Conservation (phyloP, 2,113 vertebrate species). For the Echinops telfairi region DNA sequence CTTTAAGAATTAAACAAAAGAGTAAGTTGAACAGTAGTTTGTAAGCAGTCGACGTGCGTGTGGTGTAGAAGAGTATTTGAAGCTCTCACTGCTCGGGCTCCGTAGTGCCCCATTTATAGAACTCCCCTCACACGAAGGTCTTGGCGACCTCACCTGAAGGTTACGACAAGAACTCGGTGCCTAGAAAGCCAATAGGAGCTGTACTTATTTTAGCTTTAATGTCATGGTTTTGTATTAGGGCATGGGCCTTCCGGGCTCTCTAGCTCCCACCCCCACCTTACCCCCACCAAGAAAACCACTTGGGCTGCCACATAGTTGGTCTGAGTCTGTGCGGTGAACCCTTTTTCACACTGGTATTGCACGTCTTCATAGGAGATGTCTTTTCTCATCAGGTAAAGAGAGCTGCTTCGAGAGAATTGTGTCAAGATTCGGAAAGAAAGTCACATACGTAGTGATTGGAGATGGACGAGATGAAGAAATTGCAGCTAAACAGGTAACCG, state of each 20-base stretch:
- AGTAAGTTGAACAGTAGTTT: constrained; percentile 7
- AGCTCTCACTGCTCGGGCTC: background rate
- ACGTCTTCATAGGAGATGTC: constrained; percentile 49
- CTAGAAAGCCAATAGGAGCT: background rate
- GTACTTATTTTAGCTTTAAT: background rate
- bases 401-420: constrained; percentile 99
- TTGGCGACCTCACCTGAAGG: background rate
- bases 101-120: background rate
- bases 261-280: background rate
- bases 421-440: constrained; percentile 98
- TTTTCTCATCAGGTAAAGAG: constrained; percentile 93
- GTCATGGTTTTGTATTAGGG: background rate
- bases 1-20: constrained; percentile 49
- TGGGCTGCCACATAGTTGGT: background rate
- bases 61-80: background rate
- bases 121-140: background rate
- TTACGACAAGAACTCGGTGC: background rate
- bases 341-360: background rate
- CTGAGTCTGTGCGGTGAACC: background rate
- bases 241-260: background rate
- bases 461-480: constrained; percentile 98
- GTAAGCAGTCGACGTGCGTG: background rate
- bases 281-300: background rate
- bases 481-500: constrained; percentile 96
- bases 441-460: constrained; percentile 98